These are phyloP conservation scores for Marronus borbonicus DNA, from an alignment of 2,888 invertebrate species.

Conservation along the genomic window DNA sequence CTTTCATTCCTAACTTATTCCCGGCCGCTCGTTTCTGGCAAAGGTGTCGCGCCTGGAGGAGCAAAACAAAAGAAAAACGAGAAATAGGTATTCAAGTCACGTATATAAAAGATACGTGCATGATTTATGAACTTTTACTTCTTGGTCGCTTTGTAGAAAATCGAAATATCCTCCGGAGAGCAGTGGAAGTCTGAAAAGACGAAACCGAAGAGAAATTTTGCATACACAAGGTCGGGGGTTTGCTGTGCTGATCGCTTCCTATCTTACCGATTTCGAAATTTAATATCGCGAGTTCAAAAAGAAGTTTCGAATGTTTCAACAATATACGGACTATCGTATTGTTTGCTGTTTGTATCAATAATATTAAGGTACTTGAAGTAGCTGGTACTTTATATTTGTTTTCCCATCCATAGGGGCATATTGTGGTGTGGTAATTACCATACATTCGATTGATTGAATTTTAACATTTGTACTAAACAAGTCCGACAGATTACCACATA, in stretches of 20 bases:
- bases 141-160: background rate
- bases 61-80: constrained; percentile 7
- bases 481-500: too few relatives aligned
- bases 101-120: background rate
- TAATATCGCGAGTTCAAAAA: background rate
- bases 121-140: constrained; percentile 18
- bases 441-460: too few relatives aligned
- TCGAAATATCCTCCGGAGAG: constrained; percentile 9
- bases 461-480: too few relatives aligned
- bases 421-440: too few relatives aligned
- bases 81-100: background rate
- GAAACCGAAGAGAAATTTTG: background rate
- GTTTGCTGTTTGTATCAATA: background rate
- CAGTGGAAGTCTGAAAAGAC: background rate
- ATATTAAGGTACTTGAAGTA: background rate
- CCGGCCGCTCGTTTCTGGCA: background rate
- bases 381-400: too few relatives aligned
- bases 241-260: background rate
- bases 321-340: background rate
- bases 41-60: background rate
- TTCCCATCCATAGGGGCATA: too few relatives aligned
- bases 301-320: background rate
- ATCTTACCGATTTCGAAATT: background rate
- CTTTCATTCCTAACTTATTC: background rate
- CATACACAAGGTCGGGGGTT: background rate